Base-by-base conservation (phyloP, 2,113 vertebrate genomes). In the Gopherus flavomarginatus region DNA sequence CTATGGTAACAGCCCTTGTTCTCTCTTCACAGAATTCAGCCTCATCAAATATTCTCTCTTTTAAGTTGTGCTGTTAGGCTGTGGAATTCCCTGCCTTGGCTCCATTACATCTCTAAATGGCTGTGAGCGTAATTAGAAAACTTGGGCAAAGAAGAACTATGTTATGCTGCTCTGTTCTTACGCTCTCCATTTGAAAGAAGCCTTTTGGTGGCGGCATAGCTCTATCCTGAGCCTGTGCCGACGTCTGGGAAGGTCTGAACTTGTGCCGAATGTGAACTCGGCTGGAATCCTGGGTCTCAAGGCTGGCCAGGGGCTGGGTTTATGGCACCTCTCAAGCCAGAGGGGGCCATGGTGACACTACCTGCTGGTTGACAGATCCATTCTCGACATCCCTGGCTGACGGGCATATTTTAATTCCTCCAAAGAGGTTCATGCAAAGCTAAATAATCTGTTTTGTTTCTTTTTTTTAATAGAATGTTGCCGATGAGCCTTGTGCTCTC, bases 31-130 rank as follows among this genome's bases (percentile, higher is more conserved):
- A 96, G 83, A 78, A 86, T 86, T 96, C 85, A 9, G 79, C 84
- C 91, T 97, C 94, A 97, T 97, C 94, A 97, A 96, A 94, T 87
- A 96, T 96, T 96, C 88, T 81, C 81, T 95, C 92, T 96, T 90
- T 83, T 24, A 89, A 96, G 96, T 83, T 1, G 2, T n/a, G 80
- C 82, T 8, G 2, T 26, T 65, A 0, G 1, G 54, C 79, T 89
- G 53, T 90, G 94, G 93, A 94, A 95, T 94, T 95, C 92, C 96
- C 93, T 90, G 82, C 95, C 89, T 78, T 84, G 65, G 79, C 82
- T 86, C 92, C 85, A 86, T 92, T 92, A 85, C 50, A 0, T 59
- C 57, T 29, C 27, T 29, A 59, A 59, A 29, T 31, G 27, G 5
- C 29, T 31, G 26, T 29, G 27, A 59, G 27, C 5, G 27, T 13